A percentile compares a stretch with the other conserved stretches of the same genome.
phyloP scores from a whole-genome alignment of 2,797 vertebrate species.

The Pristis pectinata region DNA sequence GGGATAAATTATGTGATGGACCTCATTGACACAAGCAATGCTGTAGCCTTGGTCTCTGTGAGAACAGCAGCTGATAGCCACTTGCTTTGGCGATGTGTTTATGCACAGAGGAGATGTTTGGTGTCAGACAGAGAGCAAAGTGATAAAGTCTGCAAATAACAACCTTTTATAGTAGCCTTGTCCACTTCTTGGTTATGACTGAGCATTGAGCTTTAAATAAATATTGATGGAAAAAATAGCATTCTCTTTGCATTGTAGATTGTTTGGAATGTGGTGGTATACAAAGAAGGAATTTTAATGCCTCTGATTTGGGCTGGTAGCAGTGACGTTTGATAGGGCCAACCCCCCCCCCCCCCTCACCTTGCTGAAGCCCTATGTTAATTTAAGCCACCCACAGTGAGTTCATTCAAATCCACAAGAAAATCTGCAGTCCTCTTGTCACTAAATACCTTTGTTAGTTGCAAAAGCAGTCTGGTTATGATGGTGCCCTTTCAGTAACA shows the following conservation, averaged over 20 bases:
- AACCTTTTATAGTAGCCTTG: background rate
- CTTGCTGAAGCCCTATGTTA: constrained; percentile 38
- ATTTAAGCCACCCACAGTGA: constrained; percentile 25
- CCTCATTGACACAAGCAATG: constrained; percentile 34
- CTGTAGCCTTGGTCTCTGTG: constrained; percentile 33
- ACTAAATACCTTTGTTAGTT: constrained; percentile 40
- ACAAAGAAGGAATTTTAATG: constrained; percentile 39
- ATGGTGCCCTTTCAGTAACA: constrained; percentile 40
- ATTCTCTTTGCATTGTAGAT: constrained; percentile 35
- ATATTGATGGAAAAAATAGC: constrained; percentile 35
- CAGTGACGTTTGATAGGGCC: background rate
- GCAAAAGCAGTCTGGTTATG: constrained; percentile 41
- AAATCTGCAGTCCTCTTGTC: constrained; percentile 33
- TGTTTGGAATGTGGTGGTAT: constrained; percentile 23
- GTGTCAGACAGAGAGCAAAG: constrained; percentile 34
- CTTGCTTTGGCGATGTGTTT: constrained; percentile 35
- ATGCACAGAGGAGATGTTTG: constrained; percentile 33
- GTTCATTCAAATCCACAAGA: constrained; percentile 38
- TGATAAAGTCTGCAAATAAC: constrained; percentile 34
- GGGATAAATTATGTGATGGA: constrained; percentile 27
- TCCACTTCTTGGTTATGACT: constrained; percentile 28
- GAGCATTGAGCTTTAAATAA: constrained; percentile 35
- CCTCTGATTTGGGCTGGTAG: constrained; percentile 33
- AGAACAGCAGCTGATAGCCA: constrained; percentile 37
- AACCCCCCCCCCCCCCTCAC: no score